phyloP scores from a whole-genome alignment of 2,113 vertebrate genomes.

The Prionailurus bengalensis region DNA sequence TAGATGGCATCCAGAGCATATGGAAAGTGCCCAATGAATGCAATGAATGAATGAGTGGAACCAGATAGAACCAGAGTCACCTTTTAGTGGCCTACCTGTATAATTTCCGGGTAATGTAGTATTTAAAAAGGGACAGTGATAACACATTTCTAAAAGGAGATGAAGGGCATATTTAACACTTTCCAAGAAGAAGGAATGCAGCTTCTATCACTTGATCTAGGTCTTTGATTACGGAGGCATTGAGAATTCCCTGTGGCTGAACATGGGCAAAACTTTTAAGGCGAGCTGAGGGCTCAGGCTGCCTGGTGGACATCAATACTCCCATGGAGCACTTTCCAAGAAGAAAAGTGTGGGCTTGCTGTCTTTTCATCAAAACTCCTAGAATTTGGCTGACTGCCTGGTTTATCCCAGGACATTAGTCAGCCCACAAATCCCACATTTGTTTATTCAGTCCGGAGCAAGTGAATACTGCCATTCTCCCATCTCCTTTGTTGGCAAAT shows the following conservation, averaged over 20 bases:
- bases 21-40: background rate
- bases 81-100: conserved; percentile 20
- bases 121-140: conserved; percentile 37
- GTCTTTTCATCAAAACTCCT: conserved; percentile 65
- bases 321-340: conserved; percentile 31
- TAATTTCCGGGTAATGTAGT: conserved; percentile 39
- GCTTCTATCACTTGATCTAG: conserved; percentile 27
- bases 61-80: background rate
- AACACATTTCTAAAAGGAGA: conserved; percentile 19
- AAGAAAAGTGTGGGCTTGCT: conserved; percentile 56
- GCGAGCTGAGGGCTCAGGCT: background rate
- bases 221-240: conserved; percentile 42
- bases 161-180: conserved; percentile 14
- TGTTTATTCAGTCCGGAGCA: conserved; percentile 71
- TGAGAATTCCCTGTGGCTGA: conserved; percentile 28
- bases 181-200: conserved; percentile 1
- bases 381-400: conserved; percentile 72
- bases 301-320: conserved; percentile 19
- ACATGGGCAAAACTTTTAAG: conserved; percentile 52
- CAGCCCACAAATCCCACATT: conserved; percentile 66
- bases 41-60: conserved; percentile 11
- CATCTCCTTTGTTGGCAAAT: conserved; percentile 61
- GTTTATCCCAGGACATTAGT: conserved; percentile 74
- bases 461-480: conserved; percentile 66
- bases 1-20: background rate